Base-by-base conservation (phyloP, 2,797 vertebrate species). In the Paramormyrops hopkinsi region DNA sequence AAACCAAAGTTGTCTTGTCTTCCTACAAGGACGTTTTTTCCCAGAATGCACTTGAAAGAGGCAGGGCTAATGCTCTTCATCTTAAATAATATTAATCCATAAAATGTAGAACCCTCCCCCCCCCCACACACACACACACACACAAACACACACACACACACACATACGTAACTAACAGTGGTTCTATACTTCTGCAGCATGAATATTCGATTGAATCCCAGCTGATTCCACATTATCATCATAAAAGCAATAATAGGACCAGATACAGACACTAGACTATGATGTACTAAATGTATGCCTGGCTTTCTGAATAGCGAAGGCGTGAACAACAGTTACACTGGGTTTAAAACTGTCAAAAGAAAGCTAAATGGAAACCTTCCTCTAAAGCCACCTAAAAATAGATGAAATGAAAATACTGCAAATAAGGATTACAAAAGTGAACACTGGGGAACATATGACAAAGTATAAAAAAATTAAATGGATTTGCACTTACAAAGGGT, bases 361-460 rank as follows among this genome's bases (percentile, higher is more conserved):
- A 25, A 46, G 37, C 46, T 53, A 48, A 87, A 50, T 59, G 22
- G 14, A 4, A 44, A 33, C 17, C 53, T 62, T 54, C 53, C 53
- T 62, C 73, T 88, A 37, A 87, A 65, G 53, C 41, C 79, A 62
- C 17, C 25, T 62, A 79, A 90, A 88, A 90, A 83, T 83, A 88
- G 48, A 90, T 14, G 12, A 59, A 59, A 88, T 82, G 53, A 88
- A 79, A 87, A 89, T 33, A n/a, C 14, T 3, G 48, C 89, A 90
- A 29, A 84, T 90, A 84, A 25, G 54, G 54, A 46, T 86, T 89
- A 89, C 41, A n/a, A 50, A 86, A 69, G 46, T 73, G 33, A n/a
- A 88, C n/a, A 69, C 19, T 65, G 29, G n/a, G 56, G n/a, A 83
- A 65, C 59, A 85, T 22, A 62, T 76, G 83, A 46, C 62, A 86